These are phyloP conservation scores for Steatornis caripensis DNA, from an alignment of 2,113 vertebrate genomes.

Conservation along the genomic window DNA sequence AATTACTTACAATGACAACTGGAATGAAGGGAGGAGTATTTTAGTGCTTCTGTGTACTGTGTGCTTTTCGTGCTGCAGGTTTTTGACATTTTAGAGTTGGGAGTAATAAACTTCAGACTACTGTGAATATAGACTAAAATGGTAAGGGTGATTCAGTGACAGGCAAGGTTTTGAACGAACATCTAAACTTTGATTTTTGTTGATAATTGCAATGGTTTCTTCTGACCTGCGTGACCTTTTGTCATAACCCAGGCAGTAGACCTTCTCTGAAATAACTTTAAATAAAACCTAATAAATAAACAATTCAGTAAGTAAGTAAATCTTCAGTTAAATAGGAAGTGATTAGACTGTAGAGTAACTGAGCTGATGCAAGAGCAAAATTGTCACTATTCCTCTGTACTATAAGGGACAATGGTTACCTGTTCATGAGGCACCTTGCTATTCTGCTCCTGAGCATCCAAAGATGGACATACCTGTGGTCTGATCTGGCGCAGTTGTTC, in stretches of 20 bases:
- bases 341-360: background rate
- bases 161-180: background rate
- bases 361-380: background rate
- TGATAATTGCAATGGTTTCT: background rate
- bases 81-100: background rate
- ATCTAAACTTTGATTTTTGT: background rate
- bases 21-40: background rate
- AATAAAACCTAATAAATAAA: background rate
- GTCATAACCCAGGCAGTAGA: background rate
- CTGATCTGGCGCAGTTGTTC: background rate
- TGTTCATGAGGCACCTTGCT: background rate
- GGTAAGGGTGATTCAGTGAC: background rate
- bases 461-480: background rate
- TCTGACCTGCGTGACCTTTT: background rate
- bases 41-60: background rate
- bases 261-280: background rate
- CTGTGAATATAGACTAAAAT: background rate
- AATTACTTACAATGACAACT: background rate
- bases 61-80: background rate
- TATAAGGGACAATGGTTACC: background rate
- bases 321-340: background rate
- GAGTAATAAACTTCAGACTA: background rate
- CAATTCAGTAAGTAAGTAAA: background rate
- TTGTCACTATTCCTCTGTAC: background rate
- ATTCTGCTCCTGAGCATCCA: background rate